Evolutionary conservation across 2,888 invertebrate species (phyloP).

Genomic region (Maniola hyperantus): DNA sequence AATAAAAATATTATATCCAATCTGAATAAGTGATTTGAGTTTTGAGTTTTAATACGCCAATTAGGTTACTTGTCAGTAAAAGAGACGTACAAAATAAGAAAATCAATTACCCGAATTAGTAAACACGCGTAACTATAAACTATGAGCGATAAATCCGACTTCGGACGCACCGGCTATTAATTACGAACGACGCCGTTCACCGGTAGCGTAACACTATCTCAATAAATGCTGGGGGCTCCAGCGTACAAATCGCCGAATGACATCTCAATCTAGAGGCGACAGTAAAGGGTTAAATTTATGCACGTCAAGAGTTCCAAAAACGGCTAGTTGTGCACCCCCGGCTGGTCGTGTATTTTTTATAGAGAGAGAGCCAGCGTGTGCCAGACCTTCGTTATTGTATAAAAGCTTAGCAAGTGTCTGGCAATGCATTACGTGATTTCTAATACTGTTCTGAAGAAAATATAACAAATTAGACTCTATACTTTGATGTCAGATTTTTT

Average conservation of each 20-base stretch:
- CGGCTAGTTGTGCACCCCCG: slow-evolving; percentile 41
- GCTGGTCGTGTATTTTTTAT: slow-evolving; percentile 44
- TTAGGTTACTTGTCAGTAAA: no score
- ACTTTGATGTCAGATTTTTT: no score
- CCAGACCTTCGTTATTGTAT: no score
- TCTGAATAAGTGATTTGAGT: no score
- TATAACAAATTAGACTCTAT: no score
- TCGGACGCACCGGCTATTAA: slow-evolving; percentile 22
- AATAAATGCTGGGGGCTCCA: slow-evolving; percentile 25
- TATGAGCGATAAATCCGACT: slow-evolving; percentile 10
- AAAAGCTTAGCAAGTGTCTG: no score
- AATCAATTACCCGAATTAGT: slow-evolving; percentile 7
- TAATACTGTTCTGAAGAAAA: no score
- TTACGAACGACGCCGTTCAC: slow-evolving; percentile 18
- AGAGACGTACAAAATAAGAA: background rate
- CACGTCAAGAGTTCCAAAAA: slow-evolving; percentile 46
- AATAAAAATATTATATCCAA: no score
- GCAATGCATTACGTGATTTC: no score
- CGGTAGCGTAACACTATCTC: slow-evolving; percentile 17
- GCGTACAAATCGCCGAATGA: slow-evolving; percentile 52
- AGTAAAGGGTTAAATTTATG: slow-evolving; percentile 46
- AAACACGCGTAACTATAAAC: slow-evolving; percentile 11
- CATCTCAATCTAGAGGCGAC: slow-evolving; percentile 56
- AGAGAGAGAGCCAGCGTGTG: no score
- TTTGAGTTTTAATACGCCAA: no score